Conservation (phyloP, 92 coral and sea anemone genomes). For the Paramuricea clavata region DNA sequence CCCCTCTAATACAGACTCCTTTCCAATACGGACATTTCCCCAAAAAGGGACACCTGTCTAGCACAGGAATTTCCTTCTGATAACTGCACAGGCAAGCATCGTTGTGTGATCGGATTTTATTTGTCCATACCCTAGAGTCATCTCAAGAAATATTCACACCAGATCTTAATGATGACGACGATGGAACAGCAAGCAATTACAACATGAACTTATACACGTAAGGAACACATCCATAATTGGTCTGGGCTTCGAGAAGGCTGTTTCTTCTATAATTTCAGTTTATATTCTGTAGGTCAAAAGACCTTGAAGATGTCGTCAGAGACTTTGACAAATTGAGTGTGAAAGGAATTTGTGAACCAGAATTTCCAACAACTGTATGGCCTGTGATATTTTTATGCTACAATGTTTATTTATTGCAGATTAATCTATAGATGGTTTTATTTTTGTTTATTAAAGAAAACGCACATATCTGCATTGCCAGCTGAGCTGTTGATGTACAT, state of each 20-base stretch:
- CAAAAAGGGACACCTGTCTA: no score
- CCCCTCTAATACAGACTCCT: no score
- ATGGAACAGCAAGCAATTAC: not conserved
- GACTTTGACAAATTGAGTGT: slow-evolving; percentile 28
- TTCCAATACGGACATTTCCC: no score
- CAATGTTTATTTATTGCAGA: not conserved
- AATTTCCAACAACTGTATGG: slow-evolving; percentile 32
- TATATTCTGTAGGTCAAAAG: slow-evolving; percentile 23
- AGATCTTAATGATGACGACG: slow-evolving; percentile 7
- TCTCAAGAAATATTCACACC: slow-evolving; percentile 18
- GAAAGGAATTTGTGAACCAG: slow-evolving; percentile 51
- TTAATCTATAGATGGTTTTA: not conserved
- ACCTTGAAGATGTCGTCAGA: slow-evolving; percentile 5
- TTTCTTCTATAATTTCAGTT: not conserved
- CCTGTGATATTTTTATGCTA: not conserved
- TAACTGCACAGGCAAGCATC: not conserved
- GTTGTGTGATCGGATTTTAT: not conserved
- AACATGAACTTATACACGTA: slow-evolving; percentile 9
- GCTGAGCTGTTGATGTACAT: slow-evolving; percentile 89
- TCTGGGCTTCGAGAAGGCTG: not conserved
- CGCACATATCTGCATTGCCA: slow-evolving; percentile 92
- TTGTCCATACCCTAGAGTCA: not conserved
- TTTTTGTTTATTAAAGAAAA: slow-evolving; percentile 68
- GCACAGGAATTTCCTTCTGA: no score
- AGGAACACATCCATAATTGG: not conserved